Evolutionary conservation across 2,888 invertebrate genomes (phyloP), one percentile per base, ranked within the genome.

Genomic region (Heliconius ismenius): DNA sequence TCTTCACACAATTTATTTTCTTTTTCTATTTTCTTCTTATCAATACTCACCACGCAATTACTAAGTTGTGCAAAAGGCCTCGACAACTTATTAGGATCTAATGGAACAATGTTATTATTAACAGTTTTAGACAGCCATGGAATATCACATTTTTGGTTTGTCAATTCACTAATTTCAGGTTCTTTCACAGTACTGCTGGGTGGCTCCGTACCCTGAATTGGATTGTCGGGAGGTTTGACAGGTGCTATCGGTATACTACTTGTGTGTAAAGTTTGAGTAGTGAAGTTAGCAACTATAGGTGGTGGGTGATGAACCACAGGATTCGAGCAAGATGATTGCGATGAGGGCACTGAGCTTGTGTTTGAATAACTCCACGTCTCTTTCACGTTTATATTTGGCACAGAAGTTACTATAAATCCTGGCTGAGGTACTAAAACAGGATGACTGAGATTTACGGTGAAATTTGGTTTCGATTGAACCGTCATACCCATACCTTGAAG

Each of bases 331-430:
- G 89, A 84, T 24, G 88, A 87, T 82, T 91, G 90, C 39, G 90
- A 86, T 9, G 91, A 83, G 58, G 89, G 86, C 63, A 86, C 88
- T 49, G 87, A 85, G 72, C 88, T 86, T 4, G 91, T 90, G 83
- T 86, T 88, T 21, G 90, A 86, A 79, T 89, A 90, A 83, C 92
- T 91, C 92, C 93, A 93, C 70, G 94, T 93, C 83, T 94, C 93
- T 80, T 94, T 93, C 49, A 92, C 92, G 80, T 91, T 93, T 73
- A 93, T 90, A 89, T 92, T 94, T 87, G 95, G 95, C 90, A 95
- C 91, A 78, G 95, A 94, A 79, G 95, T 95, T 75, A 94, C 92
- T 79, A 94, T 92, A 83, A 88, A 94, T 73, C 94, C 94, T 32
- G 94, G 90, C 81, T 93, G 94, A 15, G 93, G 94, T 83, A 94